These are phyloP conservation scores for Nasonia oneida DNA, from an alignment of 2,888 invertebrate genomes.

Conservation along the genomic window DNA sequence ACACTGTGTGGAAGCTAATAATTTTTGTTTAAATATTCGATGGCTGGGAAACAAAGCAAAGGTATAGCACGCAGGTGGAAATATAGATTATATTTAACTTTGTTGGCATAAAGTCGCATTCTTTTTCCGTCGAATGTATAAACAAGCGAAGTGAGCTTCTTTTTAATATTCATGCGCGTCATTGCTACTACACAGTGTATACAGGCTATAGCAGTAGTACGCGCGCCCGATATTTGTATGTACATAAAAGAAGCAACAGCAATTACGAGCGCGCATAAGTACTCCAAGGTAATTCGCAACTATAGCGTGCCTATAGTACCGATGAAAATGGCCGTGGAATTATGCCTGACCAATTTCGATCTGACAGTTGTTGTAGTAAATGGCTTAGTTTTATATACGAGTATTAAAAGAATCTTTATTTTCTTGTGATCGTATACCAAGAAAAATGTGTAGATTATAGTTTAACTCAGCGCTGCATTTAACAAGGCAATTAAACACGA, in stretches of 20 bases:
- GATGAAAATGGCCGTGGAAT: slow-evolving; percentile 45
- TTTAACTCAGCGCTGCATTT: not conserved
- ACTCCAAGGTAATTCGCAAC: slow-evolving; percentile 25
- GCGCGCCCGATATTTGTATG: not conserved
- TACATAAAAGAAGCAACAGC: slow-evolving; percentile 17
- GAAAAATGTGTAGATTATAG: too few relatives aligned
- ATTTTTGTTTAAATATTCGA: not conserved
- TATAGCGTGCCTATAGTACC: not conserved
- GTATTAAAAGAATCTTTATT: too few relatives aligned
- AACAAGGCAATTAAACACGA: not conserved
- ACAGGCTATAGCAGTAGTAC: not conserved
- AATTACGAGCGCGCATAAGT: slow-evolving; percentile 39
- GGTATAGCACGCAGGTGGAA: not conserved
- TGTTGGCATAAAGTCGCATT: not conserved
- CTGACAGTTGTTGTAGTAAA: not conserved
- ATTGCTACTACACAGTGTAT: not conserved
- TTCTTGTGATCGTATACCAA: too few relatives aligned
- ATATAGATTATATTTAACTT: not conserved
- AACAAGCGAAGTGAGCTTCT: slow-evolving; percentile 28
- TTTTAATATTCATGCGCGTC: slow-evolving; percentile 44
- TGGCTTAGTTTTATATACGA: not conserved
- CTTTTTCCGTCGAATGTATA: slow-evolving; percentile 14
- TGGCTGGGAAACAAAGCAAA: too few relatives aligned
- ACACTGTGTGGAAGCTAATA: not conserved
- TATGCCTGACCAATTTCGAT: slow-evolving; percentile 33